phyloP scores from a whole-genome alignment of 2,113 vertebrate species.

The Herpailurus yagouaroundi region DNA sequence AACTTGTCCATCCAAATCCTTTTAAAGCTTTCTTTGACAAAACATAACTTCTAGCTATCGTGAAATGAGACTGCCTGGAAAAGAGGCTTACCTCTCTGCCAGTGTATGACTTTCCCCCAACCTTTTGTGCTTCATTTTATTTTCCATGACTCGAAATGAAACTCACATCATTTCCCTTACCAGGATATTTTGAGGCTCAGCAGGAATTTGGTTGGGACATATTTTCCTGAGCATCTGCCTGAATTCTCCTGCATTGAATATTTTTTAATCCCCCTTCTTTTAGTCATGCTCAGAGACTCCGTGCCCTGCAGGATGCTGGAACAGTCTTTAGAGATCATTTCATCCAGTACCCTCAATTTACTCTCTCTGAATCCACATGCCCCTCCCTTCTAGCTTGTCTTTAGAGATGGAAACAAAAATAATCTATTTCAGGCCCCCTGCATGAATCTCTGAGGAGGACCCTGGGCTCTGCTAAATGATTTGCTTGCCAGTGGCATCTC shows the following conservation, averaged over 20 bases:
- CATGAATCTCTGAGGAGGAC: not conserved
- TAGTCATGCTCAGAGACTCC: conserved; percentile 26
- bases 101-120: not conserved
- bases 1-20: not conserved
- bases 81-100: not conserved
- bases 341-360: conserved; percentile 2
- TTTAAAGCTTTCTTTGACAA: conserved; percentile 26
- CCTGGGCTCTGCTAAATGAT: not conserved
- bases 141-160: conserved; percentile 44
- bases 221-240: conserved; percentile 70
- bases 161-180: conserved; percentile 47
- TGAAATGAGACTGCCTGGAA: not conserved
- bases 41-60: not conserved
- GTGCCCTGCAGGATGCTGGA: conserved; percentile 33
- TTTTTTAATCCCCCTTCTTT: conserved; percentile 52
- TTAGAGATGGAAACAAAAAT: conserved; percentile 64
- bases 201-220: conserved; percentile 36
- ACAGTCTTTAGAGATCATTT: conserved; percentile 5
- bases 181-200: conserved; percentile 21
- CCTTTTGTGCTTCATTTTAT: conserved; percentile 3
- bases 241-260: conserved; percentile 55
- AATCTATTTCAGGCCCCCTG: not conserved
- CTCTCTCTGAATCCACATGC: conserved; percentile 27
- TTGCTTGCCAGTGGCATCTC: not conserved
- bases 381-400: conserved; percentile 29